These are phyloP conservation scores for Idris sp. DNA, from an alignment of 1,140 invertebrate genomes.

Conservation along the genomic window DNA sequence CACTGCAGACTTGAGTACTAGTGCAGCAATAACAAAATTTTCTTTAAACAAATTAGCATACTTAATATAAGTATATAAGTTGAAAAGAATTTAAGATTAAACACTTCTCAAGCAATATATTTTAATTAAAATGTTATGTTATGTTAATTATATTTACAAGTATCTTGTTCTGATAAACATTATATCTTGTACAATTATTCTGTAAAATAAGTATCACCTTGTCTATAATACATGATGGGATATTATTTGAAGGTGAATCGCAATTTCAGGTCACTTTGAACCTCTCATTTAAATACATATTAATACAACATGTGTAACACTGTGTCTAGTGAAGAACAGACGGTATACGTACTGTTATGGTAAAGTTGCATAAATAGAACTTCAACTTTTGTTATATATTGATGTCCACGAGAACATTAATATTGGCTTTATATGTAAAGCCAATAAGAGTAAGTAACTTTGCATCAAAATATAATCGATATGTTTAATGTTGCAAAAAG, in stretches of 20 bases:
- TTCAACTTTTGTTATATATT: constrained; percentile 25
- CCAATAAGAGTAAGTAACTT: constrained; percentile 56
- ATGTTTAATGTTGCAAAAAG: no score
- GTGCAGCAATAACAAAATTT: no score
- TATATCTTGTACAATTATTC: no score
- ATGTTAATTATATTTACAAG: no score
- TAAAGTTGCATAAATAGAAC: constrained; percentile 38
- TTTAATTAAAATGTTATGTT: no score
- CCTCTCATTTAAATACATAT: constrained; percentile 76
- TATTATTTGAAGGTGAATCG: constrained; percentile 29
- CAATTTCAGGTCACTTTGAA: constrained; percentile 71
- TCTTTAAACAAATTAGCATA: no score
- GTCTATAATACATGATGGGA: constrained; percentile 15
- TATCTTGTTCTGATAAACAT: no score
- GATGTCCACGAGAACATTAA: not conserved
- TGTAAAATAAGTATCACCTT: no score
- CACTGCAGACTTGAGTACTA: no score
- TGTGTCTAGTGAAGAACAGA: constrained; percentile 47
- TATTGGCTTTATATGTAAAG: constrained; percentile 46
- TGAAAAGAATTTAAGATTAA: no score
- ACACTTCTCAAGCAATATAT: no score
- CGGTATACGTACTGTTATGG: constrained; percentile 14
- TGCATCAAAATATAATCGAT: constrained; percentile 59
- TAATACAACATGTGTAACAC: constrained; percentile 72
- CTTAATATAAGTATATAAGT: no score